Evolutionary conservation across 2,113 vertebrate species (phyloP).

Genomic region (Pseudois nayaur): DNA sequence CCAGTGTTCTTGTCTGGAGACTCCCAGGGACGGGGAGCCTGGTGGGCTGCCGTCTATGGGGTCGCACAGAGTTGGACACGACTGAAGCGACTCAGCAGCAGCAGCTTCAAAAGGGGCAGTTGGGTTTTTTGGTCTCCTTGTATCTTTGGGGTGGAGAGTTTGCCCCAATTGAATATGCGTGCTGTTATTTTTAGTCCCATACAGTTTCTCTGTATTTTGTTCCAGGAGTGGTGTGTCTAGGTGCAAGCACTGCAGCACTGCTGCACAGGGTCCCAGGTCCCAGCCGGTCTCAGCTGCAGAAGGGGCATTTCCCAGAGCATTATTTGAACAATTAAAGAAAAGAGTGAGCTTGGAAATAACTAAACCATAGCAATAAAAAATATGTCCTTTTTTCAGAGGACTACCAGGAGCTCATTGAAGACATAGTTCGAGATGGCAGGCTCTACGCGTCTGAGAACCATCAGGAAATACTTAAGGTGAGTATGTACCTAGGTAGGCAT

Average conservation of each 20-base stretch:
- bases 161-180: background rate
- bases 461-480: constrained; percentile 98
- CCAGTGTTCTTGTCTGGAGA: no score
- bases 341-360: background rate
- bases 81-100: no score
- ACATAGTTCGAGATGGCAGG: constrained; percentile 97
- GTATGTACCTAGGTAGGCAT: background rate
- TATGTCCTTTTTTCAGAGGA: constrained; percentile 87
- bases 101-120: background rate
- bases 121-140: background rate
- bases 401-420: constrained; percentile 98
- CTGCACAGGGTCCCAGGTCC: background rate
- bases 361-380: constrained; percentile 26
- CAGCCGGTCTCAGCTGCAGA: background rate
- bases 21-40: no score
- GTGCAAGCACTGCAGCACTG: background rate
- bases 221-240: background rate
- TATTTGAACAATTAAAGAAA: background rate
- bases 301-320: background rate
- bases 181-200: background rate
- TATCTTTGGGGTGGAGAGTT: background rate
- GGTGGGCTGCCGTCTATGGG: no score
- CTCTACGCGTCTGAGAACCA: constrained; percentile 99
- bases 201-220: background rate
- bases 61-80: no score